Base-by-base conservation (phyloP, 1,140 invertebrate genomes). In the Melitaea cinxia region DNA sequence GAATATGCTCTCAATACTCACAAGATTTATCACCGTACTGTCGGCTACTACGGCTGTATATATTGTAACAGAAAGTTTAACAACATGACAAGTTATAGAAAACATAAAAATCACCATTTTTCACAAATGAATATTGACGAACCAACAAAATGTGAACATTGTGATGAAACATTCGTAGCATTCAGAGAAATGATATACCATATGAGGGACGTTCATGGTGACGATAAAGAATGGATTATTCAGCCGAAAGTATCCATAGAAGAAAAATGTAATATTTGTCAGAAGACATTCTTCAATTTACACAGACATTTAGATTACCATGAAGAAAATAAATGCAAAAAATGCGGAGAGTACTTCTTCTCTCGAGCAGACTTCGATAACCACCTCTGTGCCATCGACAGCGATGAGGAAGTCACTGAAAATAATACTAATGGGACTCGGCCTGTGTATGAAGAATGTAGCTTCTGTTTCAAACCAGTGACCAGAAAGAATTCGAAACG, bases 291-390 rank as follows among this genome's bases (percentile, higher is more conserved):
- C 73, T 87, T 73, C 35, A 88, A 92, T 45, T 65, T 92, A 12
- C 87, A 89, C 39, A 80, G 77, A 55, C 91, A 92, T 72, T 55
- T 92, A 15, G 65, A 72, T n/a, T 91, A 91, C 53, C 91, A 92
- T 39, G 89, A 92, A 54, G 81, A 91, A 58, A 91, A 91, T 53
- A 87, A 77, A 58, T 92, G 91, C 61, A 91, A 88, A 55, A 91
- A 90, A 58, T 92, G 91, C 54, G 70, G 72, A 1, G 88, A 91
- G 55, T 91, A 91, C 68, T 92, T 92, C 76, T 82, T 66, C 45
- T 92, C 91, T 4, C 72, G 75, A 12, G 35, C 65, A 0, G 85
- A 89, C 15, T 91, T 61, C 54, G 88, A 89, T 49, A 83, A 85
- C 30, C 91, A 92, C 63, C 65, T 88, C 6, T 92, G 91, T 64